Conservation (phyloP, 2,888 invertebrate species). For the Chaitophorus viminalis region DNA sequence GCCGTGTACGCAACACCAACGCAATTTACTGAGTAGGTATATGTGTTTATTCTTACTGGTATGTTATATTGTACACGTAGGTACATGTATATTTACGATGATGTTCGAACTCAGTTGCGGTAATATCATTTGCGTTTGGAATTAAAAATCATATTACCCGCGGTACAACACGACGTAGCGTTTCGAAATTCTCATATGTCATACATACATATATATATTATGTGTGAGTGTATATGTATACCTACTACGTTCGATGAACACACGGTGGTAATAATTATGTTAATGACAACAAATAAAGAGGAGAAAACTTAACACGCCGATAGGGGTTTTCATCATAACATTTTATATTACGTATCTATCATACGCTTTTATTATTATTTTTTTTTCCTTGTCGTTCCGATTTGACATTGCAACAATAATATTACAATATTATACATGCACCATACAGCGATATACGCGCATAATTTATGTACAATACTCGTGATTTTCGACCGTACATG, state of each 20-base stretch:
- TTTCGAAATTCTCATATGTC: not conserved
- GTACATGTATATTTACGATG: not conserved
- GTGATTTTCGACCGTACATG: not conserved
- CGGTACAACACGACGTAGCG: not conserved
- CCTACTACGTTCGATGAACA: not conserved
- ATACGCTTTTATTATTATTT: not conserved
- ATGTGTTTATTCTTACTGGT: too few relatives aligned
- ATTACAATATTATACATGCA: not conserved
- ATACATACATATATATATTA: too few relatives aligned
- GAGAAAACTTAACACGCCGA: not conserved
- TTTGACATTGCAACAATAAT: not conserved
- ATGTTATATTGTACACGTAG: too few relatives aligned
- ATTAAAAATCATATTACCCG: not conserved
- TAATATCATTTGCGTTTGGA: not conserved
- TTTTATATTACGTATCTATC: too few relatives aligned
- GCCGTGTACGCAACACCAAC: too few relatives aligned
- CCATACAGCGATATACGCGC: not conserved
- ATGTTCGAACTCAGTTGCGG: not conserved
- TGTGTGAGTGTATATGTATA: too few relatives aligned
- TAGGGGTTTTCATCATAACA: not conserved
- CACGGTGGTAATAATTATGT: not conserved
- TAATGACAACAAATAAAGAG: not conserved
- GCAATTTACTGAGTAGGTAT: too few relatives aligned
- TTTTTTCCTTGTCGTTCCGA: not conserved
- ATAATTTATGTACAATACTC: not conserved